Evolutionary conservation across 1,140 invertebrate genomes (phyloP).

Genomic region (Aphaenogaster rudis): DNA sequence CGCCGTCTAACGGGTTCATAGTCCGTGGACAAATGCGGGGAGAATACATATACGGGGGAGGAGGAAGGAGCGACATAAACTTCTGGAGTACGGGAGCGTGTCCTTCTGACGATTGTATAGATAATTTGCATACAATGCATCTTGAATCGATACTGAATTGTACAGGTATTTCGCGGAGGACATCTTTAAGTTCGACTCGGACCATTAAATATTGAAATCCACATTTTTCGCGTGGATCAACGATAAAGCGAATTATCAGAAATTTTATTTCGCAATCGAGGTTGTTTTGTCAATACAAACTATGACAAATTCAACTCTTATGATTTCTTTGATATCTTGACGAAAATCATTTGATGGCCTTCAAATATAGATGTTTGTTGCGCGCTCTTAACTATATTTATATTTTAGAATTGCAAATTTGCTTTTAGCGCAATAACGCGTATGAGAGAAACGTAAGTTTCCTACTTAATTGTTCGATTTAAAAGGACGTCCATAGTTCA

Average conservation of each 20-base stretch:
- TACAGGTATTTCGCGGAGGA: slow-evolving; percentile 46
- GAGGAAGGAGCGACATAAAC: slow-evolving; percentile 34
- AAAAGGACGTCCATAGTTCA: slow-evolving; percentile 11
- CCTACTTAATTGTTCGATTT: slow-evolving; percentile 2
- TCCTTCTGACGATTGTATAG: slow-evolving; percentile 57
- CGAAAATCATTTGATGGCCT: background rate
- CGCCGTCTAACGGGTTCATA: slow-evolving; percentile 52
- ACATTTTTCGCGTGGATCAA: background rate
- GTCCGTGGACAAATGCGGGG: slow-evolving; percentile 43
- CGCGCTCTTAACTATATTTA: background rate
- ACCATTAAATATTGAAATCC: slow-evolving; percentile 32
- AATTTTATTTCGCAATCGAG: background rate
- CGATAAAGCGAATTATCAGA: background rate
- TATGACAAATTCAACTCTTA: background rate
- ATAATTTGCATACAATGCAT: slow-evolving; percentile 66
- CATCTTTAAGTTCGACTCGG: slow-evolving; percentile 9
- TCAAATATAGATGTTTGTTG: background rate
- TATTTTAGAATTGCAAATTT: background rate
- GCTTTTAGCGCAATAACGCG: background rate
- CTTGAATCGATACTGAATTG: slow-evolving; percentile 61
- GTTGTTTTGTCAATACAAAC: background rate
- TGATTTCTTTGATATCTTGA: background rate
- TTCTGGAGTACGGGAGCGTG: slow-evolving; percentile 33
- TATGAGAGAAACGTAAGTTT: background rate
- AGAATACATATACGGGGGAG: background rate